These are phyloP conservation scores for Pseudorhiza aurosa DNA, from an alignment of 30 jellyfish, hydroid and myxozoan genomes.

Conservation along the genomic window DNA sequence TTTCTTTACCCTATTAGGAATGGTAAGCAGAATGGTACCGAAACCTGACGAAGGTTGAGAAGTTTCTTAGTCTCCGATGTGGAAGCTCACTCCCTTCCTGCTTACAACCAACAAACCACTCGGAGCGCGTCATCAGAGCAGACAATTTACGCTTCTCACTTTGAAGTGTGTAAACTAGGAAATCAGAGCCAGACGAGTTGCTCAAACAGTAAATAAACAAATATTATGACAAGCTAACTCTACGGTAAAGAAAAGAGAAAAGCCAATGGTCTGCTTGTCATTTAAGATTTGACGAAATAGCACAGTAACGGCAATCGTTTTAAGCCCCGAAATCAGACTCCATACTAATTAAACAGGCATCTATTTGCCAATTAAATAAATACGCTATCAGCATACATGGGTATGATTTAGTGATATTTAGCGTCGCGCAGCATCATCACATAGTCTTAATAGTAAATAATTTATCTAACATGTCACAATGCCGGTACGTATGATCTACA, in stretches of 20 bases:
- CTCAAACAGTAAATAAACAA: not conserved
- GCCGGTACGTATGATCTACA: conserved; percentile 59
- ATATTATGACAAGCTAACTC: conserved; percentile 5
- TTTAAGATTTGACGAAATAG: conserved; percentile 13
- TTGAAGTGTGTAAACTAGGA: not conserved
- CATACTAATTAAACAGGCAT: conserved; percentile 38
- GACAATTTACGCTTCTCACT: no score
- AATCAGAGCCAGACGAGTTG: not conserved
- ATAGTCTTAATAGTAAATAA: conserved; percentile 29
- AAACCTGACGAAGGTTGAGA: no score
- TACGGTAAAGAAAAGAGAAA: not conserved
- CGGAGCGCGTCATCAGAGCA: no score
- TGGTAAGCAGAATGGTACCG: no score
- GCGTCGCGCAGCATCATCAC: conserved; percentile 24
- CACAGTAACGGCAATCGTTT: conserved; percentile 49
- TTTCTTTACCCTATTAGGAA: no score
- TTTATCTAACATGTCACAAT: conserved; percentile 21
- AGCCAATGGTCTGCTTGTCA: conserved; percentile 38
- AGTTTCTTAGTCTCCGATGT: no score
- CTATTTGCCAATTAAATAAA: conserved; percentile 31
- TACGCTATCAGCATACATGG: conserved; percentile 4
- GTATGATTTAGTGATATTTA: conserved; percentile 1
- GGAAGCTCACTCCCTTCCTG: no score
- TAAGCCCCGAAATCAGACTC: conserved; percentile 55
- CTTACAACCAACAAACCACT: no score